Evolutionary conservation across 2,113 vertebrate genomes (phyloP).

Genomic region (Percina caprodes): DNA sequence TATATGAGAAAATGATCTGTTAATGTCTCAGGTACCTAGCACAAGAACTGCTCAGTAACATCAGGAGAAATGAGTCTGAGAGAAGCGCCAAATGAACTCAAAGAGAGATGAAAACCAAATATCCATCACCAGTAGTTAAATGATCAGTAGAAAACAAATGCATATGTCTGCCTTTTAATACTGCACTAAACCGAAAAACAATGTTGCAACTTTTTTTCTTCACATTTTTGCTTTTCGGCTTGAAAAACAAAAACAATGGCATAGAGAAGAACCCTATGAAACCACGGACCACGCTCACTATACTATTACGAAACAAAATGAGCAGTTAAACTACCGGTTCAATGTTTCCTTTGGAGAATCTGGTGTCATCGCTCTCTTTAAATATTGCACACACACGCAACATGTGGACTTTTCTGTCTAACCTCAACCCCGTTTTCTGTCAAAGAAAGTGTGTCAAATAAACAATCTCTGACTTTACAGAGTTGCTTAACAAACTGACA

Average conservation of each 20-base stretch:
- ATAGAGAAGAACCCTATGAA: neutral
- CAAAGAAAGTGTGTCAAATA: slow-evolving; percentile 13
- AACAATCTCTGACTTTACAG: slow-evolving; percentile 16
- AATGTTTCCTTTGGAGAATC: neutral
- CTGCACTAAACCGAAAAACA: neutral
- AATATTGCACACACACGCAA: slow-evolving; percentile 16
- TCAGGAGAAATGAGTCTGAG: slow-evolving; percentile 1
- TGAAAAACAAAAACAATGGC: neutral
- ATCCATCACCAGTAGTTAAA: neutral
- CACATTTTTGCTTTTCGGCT: neutral
- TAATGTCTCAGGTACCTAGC: neutral
- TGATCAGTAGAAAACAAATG: neutral
- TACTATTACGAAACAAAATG: neutral
- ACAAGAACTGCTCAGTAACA: neutral
- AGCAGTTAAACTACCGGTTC: neutral
- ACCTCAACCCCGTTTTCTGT: neutral
- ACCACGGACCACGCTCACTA: neutral
- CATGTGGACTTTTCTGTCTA: neutral
- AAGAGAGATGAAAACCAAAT: neutral
- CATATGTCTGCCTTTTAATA: neutral
- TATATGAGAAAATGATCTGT: neutral
- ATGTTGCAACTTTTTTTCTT: neutral
- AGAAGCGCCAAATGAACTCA: neutral
- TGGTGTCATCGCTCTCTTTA: neutral
- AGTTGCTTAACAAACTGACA: slow-evolving; percentile 27